Evolutionary conservation across 2,113 vertebrate genomes (phyloP).

Genomic region (Gymnarchus niloticus): DNA sequence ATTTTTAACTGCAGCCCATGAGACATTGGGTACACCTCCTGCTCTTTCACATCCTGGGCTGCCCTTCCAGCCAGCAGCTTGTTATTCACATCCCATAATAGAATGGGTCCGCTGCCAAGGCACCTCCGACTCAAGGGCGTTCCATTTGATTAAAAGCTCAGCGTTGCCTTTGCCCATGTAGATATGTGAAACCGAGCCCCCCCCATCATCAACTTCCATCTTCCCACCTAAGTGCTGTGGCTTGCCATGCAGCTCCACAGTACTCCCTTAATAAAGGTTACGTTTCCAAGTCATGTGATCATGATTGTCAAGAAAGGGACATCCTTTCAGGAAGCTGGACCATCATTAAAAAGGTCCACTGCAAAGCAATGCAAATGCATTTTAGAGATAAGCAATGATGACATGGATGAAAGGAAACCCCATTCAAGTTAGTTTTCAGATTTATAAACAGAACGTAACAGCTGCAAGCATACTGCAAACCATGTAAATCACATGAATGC

Average conservation of each 20-base stretch:
- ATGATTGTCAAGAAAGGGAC: not conserved
- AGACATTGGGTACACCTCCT: not conserved
- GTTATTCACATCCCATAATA: constrained; percentile 17
- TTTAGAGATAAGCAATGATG: not conserved
- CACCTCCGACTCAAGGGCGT: constrained; percentile 3
- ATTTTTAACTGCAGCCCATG: not conserved
- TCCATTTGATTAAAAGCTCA: constrained; percentile 29
- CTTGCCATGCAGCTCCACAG: not conserved
- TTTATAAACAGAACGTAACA: not conserved
- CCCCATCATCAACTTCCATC: constrained; percentile 1
- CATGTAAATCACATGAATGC: not conserved
- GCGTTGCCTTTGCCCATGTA: constrained; percentile 8
- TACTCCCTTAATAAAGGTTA: not conserved
- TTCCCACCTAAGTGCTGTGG: not conserved
- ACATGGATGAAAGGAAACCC: not conserved
- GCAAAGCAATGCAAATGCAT: not conserved
- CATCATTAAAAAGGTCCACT: not conserved
- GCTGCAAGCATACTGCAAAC: not conserved
- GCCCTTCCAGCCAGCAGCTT: not conserved
- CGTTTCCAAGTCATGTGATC: not conserved
- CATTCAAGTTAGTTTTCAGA: not conserved
- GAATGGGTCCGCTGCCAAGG: constrained; percentile 19
- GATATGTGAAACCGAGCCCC: not conserved
- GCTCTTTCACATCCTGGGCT: not conserved
- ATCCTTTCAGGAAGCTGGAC: not conserved